Conservation (phyloP, 2,888 invertebrate species). For the Tricholauxania praeusta region DNA sequence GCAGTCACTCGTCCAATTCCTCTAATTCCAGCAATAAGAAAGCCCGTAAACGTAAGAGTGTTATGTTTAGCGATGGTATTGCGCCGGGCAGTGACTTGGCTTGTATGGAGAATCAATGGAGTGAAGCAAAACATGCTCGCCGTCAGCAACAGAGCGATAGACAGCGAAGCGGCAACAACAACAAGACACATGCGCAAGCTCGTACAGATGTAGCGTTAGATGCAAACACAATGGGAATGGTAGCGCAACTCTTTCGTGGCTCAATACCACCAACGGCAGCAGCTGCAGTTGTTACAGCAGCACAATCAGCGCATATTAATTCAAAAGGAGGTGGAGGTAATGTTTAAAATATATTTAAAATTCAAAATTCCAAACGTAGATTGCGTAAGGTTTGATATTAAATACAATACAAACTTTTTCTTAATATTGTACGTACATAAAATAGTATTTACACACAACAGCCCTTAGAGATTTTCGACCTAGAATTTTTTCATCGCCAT, state of each 20-base stretch:
- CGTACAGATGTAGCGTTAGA: slow-evolving; percentile 51
- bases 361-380: background rate
- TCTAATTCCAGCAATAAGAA: slow-evolving; percentile 61
- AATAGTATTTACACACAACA: too few relatives aligned
- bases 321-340: slow-evolving; percentile 10
- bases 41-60: slow-evolving; percentile 76
- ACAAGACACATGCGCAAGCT: slow-evolving; percentile 53
- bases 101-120: slow-evolving; percentile 75
- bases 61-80: slow-evolving; percentile 92
- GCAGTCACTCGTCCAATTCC: slow-evolving; percentile 63
- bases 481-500: too few relatives aligned
- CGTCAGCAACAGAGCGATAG: slow-evolving; percentile 54
- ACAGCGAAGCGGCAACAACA: slow-evolving; percentile 34
- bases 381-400: too few relatives aligned
- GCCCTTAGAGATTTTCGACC: too few relatives aligned
- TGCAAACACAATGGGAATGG: slow-evolving; percentile 56
- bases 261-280: slow-evolving; percentile 62
- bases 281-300: slow-evolving; percentile 55
- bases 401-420: too few relatives aligned
- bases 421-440: too few relatives aligned
- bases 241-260: slow-evolving; percentile 62
- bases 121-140: slow-evolving; percentile 68
- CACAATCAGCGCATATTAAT: slow-evolving; percentile 31
- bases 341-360: background rate
- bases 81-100: slow-evolving; percentile 87